phyloP scores from a whole-genome alignment of 2,888 invertebrate species.

The Conchocele bisecta region DNA sequence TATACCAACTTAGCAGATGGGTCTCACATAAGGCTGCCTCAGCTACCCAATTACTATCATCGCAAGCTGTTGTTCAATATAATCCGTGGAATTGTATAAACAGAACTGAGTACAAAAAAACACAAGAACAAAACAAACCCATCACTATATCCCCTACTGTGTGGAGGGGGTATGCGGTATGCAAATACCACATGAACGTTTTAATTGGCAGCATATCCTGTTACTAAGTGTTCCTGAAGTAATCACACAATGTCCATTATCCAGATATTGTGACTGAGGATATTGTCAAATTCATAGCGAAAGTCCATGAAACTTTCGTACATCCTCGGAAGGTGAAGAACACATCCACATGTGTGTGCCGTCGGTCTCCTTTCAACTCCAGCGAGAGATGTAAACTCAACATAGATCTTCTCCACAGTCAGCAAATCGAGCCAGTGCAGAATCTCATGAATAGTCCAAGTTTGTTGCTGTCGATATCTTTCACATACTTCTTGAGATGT shows the following conservation, averaged over 20 bases:
- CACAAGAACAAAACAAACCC: no score
- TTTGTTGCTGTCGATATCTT: not conserved
- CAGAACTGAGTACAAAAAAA: no score
- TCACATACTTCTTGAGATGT: not conserved
- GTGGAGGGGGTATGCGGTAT: no score
- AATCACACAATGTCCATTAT: not conserved
- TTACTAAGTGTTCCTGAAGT: no score
- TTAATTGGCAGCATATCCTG: no score
- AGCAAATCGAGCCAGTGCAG: not conserved
- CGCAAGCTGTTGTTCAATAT: no score
- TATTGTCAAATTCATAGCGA: not conserved
- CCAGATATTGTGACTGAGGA: not conserved
- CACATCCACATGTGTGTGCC: not conserved
- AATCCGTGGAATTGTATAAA: no score
- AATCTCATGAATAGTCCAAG: not conserved
- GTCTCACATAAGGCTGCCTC: no score
- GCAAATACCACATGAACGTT: no score
- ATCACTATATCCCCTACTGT: no score
- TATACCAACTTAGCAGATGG: no score
- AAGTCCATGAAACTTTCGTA: not conserved
- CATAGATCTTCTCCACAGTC: not conserved
- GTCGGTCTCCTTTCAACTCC: not conserved
- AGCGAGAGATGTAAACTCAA: not conserved
- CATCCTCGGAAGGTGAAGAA: not conserved
- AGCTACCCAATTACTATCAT: no score